Base-by-base conservation (phyloP, 2,888 invertebrate species). In the Agriopis leucophaearia region DNA sequence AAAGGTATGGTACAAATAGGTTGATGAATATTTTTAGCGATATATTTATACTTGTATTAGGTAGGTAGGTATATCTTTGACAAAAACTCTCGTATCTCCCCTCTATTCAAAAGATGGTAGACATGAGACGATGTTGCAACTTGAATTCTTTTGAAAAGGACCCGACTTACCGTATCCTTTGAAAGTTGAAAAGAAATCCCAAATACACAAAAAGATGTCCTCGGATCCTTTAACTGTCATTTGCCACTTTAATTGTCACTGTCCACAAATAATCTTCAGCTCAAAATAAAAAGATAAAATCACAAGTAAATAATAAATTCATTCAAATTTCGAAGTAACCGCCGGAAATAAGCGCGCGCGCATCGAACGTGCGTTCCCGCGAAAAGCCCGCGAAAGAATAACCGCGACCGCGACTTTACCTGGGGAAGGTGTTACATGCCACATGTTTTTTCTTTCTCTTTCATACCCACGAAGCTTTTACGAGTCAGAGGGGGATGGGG, bases 351-450 rank as follows among this genome's bases (percentile, higher is more conserved):
- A 64, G 67, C 71, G 79, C 82, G 73, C 78, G 84, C 86, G 84
- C 82, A 83, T 76, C 81, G 79, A 78, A 81, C 91, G 93, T 92
- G 88, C 88, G 86, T 89, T 88, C 90, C 88, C 91, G 93, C 92
- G 91, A 85, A 88, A 90, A 88, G 92, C 87, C 86, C 85, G 89
- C 88, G 88, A 89, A 88, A 88, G 90, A 93, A 91, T 93, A 91
- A 85, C 81, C 85, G 86, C 78, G 80, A 82, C 82, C 81, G 82
- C 75, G 78, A 83, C 79, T 83, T 84, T 88, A 92, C 92, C 91
- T 92, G 92, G 88, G 88, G 87, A 81, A 85, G 75, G 79, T 81
- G 83, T 87, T 87, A 88, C 87, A 88, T 87, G 86, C 81, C 83
- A 85, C 85, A 80, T 86, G 81, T 78, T 76, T 77, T 52, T 51